These are phyloP conservation scores for Pygocentrus nattereri DNA, from an alignment of 2,797 vertebrate genomes.

Conservation along the genomic window DNA sequence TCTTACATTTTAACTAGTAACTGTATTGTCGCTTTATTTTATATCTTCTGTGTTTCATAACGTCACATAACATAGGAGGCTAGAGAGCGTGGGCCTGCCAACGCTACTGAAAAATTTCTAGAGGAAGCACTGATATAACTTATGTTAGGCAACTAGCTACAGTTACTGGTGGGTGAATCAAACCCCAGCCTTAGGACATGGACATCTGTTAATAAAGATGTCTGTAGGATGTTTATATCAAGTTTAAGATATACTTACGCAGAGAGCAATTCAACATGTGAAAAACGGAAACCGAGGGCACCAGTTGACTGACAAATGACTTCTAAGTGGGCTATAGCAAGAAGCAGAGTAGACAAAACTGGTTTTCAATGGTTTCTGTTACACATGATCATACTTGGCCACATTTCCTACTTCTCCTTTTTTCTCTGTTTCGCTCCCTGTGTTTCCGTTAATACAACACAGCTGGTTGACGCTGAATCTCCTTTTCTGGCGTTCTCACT, in stretches of 20 bases:
- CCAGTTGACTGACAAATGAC: not conserved
- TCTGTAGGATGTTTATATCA: not conserved
- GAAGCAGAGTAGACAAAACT: not conserved
- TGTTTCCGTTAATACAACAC: not conserved
- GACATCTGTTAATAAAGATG: not conserved
- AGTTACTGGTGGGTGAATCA: too few relatives aligned
- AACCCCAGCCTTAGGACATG: not conserved
- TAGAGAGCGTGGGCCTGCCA: too few relatives aligned
- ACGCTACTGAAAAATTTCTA: too few relatives aligned
- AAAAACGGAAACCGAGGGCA: not conserved
- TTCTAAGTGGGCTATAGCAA: not conserved
- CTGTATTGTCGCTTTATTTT: too few relatives aligned
- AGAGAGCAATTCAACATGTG: not conserved
- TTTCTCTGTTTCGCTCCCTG: not conserved
- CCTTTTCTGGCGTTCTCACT: conserved; percentile 18
- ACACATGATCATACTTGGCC: too few relatives aligned
- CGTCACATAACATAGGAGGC: too few relatives aligned
- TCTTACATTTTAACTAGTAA: too few relatives aligned
- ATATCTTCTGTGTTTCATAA: too few relatives aligned
- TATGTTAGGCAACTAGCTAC: too few relatives aligned
- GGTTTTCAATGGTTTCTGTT: too few relatives aligned
- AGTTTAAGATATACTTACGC: not conserved
- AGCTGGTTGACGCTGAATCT: conserved; percentile 7
- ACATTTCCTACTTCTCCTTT: conserved; percentile 28
- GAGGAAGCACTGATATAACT: too few relatives aligned